These are phyloP conservation scores for Furcula furcula DNA, from an alignment of 2,888 invertebrate genomes.

Conservation along the genomic window DNA sequence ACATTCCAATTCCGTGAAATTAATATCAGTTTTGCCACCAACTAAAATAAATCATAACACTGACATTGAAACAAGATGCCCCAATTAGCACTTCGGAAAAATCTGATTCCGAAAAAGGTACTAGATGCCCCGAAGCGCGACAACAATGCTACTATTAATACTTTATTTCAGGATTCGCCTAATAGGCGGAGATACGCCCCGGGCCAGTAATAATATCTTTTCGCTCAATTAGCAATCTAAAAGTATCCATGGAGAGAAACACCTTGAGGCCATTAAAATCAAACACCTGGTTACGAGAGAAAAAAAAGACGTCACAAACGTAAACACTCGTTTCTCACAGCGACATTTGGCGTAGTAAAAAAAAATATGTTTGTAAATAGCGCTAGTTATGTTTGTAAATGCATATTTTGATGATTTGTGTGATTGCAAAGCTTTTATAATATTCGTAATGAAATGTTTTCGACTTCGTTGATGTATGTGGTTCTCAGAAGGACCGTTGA, in stretches of 20 bases:
- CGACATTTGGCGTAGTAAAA: slow-evolving; percentile 38
- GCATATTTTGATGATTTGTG: slow-evolving; percentile 17
- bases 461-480: too few relatives aligned
- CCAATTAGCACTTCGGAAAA: too few relatives aligned
- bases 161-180: slow-evolving; percentile 1
- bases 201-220: slow-evolving; percentile 49
- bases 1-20: too few relatives aligned
- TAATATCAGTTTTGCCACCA: too few relatives aligned
- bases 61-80: too few relatives aligned
- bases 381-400: slow-evolving; percentile 38
- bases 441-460: too few relatives aligned
- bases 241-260: slow-evolving; percentile 27
- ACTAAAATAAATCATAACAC: too few relatives aligned
- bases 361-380: slow-evolving; percentile 47
- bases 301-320: slow-evolving; percentile 26
- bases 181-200: slow-evolving; percentile 18
- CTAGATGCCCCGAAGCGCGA: too few relatives aligned
- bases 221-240: slow-evolving; percentile 47
- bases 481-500: too few relatives aligned
- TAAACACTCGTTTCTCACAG: slow-evolving; percentile 32
- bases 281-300: slow-evolving; percentile 43
- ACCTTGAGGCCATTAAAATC: slow-evolving; percentile 45
- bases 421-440: too few relatives aligned
- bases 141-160: too few relatives aligned
- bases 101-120: too few relatives aligned